Conservation (phyloP, 1,140 invertebrate genomes). For the Magallana gigas region DNA sequence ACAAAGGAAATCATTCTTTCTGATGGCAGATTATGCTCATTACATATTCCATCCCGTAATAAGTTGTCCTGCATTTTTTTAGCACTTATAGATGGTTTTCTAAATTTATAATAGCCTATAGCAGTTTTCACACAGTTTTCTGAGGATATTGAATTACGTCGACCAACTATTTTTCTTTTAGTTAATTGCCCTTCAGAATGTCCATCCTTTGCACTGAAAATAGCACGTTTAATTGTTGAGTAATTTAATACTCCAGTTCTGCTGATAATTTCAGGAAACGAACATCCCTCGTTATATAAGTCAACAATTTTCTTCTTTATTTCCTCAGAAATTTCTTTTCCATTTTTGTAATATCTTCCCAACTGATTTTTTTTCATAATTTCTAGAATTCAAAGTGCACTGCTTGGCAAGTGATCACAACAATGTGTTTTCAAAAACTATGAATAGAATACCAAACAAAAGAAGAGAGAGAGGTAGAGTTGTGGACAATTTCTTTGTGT, state of each 20-base stretch:
- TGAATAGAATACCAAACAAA: not conserved
- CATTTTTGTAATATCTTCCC: not conserved
- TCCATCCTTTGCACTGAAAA: not conserved
- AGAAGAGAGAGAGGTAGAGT: not conserved
- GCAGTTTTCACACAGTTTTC: not conserved
- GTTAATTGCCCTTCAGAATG: not conserved
- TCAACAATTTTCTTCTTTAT: conserved; percentile 9
- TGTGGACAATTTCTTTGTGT: not conserved
- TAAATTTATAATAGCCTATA: not conserved
- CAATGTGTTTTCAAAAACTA: not conserved
- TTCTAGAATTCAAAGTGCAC: not conserved
- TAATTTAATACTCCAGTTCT: not conserved
- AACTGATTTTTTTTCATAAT: conserved; percentile 11
- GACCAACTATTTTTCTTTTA: too few relatives aligned
- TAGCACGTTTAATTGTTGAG: not conserved
- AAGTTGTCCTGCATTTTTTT: not conserved
- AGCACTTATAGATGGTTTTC: not conserved
- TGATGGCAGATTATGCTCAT: conserved; percentile 16
- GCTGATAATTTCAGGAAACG: not conserved
- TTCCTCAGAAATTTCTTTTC: conserved; percentile 10
- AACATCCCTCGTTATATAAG: conserved; percentile 3
- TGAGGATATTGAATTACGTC: not conserved
- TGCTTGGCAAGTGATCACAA: not conserved
- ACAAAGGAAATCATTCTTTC: not conserved
- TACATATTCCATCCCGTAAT: not conserved